Base-by-base conservation (phyloP, 2,888 invertebrate species). In the Acleris literana region DNA sequence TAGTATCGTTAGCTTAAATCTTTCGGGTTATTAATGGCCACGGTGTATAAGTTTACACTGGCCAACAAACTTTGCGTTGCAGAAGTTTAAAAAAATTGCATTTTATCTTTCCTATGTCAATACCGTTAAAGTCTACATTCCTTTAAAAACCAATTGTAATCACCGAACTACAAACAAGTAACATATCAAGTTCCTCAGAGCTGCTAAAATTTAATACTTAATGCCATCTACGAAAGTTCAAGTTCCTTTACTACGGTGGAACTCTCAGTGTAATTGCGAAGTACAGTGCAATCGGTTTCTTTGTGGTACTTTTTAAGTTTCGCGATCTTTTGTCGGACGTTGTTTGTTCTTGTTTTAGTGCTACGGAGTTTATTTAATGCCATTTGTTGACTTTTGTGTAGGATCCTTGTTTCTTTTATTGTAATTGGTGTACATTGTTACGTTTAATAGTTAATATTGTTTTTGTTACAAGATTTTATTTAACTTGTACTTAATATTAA, bases 301-400 rank as follows among this genome's bases (percentile, higher is more conserved):
- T 46, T 62, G 55, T 54, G 44, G 53, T 58, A 58, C 51, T 52
- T 58, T 57, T 29, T 54, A 48, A 64, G 59, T 64, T 54, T 39
- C 53, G 11, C 18, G 52, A 58, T 53, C 33, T 64, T 64, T 53
- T 59, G 54, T 62, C 57, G 39, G 20, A 29, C 18, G 33, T 5
- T 59, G 53, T 59, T 59, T 54, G 13, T 39, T 17, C 29, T 46
- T 54, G 53, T 39, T 59, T 64, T 43, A 59, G 48, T 59, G 58
- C 20, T 39, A 9, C 46, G 20, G 44, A 58, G 52, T 64, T 64
- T 53, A 53, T 54, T 53, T 48, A 6, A 49, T 64, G 53, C 25
- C 20, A 5, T 64, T 64, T 54, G 64, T 59, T 48, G 7, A 29
- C 11, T 46, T 59, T 59, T 5, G 57, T 9, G 48, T 17, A 46